Evolutionary conservation across 2,113 vertebrate genomes (phyloP).

Genomic region (Nerophis ophidion): DNA sequence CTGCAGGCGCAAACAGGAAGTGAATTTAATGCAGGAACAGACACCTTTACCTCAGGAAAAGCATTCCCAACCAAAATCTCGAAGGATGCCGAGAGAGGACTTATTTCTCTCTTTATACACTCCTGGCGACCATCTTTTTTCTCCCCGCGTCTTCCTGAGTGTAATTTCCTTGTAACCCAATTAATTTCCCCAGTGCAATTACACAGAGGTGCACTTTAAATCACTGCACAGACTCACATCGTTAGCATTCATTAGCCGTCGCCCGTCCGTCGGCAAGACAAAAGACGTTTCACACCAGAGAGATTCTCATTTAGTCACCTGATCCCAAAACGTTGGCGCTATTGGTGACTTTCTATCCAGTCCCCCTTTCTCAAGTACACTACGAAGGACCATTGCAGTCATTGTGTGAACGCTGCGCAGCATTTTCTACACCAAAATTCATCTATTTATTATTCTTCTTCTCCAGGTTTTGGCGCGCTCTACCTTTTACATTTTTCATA

Average conservation of each 20-base stretch:
- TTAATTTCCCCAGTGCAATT: constrained; percentile 38
- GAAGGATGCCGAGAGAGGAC: neutral
- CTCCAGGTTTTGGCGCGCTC: too few relatives aligned
- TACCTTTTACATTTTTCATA: too few relatives aligned
- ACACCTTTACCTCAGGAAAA: constrained; percentile 13
- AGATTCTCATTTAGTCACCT: too few relatives aligned
- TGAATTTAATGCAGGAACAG: constrained; percentile 17
- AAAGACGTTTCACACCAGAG: neutral
- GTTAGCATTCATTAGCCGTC: constrained; percentile 26
- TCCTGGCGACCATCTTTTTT: constrained; percentile 6
- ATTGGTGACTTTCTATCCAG: too few relatives aligned
- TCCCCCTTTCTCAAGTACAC: too few relatives aligned
- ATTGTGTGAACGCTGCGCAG: too few relatives aligned
- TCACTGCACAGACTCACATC: constrained; percentile 7
- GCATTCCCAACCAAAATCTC: constrained; percentile 10
- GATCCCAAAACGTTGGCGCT: too few relatives aligned
- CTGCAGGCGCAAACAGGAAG: constrained; percentile 19
- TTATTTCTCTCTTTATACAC: constrained; percentile 20
- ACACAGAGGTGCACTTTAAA: constrained; percentile 24
- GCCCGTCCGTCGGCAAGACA: neutral
- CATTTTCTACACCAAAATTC: too few relatives aligned
- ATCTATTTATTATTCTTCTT: too few relatives aligned
- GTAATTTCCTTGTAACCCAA: constrained; percentile 33
- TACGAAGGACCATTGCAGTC: too few relatives aligned
- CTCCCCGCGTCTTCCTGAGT: constrained; percentile 10